These are phyloP conservation scores for Saturnia pavonia DNA, from an alignment of 2,888 invertebrate species.

Conservation along the genomic window DNA sequence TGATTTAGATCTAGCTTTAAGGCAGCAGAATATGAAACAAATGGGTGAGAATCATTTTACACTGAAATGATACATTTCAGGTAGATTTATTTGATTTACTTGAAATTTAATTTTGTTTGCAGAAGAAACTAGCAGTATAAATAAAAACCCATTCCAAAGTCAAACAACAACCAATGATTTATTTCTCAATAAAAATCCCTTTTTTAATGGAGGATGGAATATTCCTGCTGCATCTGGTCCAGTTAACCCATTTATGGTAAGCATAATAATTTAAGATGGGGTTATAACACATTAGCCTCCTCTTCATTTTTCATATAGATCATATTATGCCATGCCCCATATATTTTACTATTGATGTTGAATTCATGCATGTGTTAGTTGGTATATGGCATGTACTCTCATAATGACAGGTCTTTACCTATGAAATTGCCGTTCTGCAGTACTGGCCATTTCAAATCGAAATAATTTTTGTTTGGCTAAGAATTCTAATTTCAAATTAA, in stretches of 20 bases:
- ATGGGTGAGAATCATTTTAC: constrained; percentile 56
- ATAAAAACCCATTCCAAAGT: constrained; percentile 78
- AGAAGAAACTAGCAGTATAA: constrained; percentile 62
- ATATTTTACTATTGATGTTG: no score
- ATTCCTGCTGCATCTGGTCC: constrained; percentile 52
- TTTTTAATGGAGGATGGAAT: constrained; percentile 74
- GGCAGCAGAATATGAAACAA: constrained; percentile 80
- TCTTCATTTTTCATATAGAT: no score
- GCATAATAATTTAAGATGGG: constrained; percentile 27
- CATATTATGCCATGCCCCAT: no score
- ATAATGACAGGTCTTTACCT: no score
- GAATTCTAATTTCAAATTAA: no score
- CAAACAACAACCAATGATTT: constrained; percentile 61
- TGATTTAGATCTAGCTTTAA: constrained; percentile 91
- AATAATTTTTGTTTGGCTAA: no score
- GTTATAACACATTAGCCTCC: background rate
- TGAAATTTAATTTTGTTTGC: constrained; percentile 40
- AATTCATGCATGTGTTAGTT: no score
- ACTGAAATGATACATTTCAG: background rate
- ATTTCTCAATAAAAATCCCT: constrained; percentile 73
- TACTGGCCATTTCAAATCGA: no score
- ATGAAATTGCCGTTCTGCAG: no score
- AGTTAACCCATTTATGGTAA: constrained; percentile 75
- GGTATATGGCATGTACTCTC: no score
- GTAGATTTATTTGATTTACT: constrained; percentile 3